Evolutionary conservation across 1,140 invertebrate species (phyloP), one percentile per base, ranked within the genome.

Genomic region (Panagrolaimus sp.): DNA sequence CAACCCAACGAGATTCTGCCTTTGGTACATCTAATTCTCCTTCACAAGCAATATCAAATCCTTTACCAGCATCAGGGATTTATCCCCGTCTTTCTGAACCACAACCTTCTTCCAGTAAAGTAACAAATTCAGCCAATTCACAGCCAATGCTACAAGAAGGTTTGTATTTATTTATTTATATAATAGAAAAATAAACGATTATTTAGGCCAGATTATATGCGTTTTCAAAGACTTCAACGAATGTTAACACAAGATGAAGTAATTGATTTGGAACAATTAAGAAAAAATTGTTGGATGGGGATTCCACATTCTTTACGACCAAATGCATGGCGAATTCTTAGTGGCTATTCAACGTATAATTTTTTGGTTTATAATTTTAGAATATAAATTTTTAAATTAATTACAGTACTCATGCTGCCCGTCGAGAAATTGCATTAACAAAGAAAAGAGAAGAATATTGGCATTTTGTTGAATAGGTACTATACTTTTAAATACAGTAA

Each of bases 391-490:
- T 38, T 38, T 38, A 2, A 2, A 2, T 38, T 7, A 4, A 38
- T 38, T 38, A 38, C 31, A 38, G 31, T 38, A 94, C 96, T 20
- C 89, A 90, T 84, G 83, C 89, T 4, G 93, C 97, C 79, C 87
- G 93, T 70, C 87, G 93, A 9, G 87, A 89, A 74, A 47, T 72
- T 31, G 86, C 91, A 14, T 83, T 98, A 48, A 88, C 93, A 79
- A 86, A 93, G 65, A 98, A 98, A 84, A 87, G 95, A 25, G 89
- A 92, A 63, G 93, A 97, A 82, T 99, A 99, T 86, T 91, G 91
- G 87, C 90, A 91, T 83, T 67, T 61, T 5, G 66, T 61, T 4
- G 27, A 23, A 45, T 43, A 65, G 31, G 31, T 38, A 38, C 2
- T 38, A 4, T 38, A 7, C 31, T 4, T 38, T 38, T 38, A 4